Evolutionary conservation across 1,140 invertebrate species (phyloP).

Genomic region (Leptinotarsa defecta): DNA sequence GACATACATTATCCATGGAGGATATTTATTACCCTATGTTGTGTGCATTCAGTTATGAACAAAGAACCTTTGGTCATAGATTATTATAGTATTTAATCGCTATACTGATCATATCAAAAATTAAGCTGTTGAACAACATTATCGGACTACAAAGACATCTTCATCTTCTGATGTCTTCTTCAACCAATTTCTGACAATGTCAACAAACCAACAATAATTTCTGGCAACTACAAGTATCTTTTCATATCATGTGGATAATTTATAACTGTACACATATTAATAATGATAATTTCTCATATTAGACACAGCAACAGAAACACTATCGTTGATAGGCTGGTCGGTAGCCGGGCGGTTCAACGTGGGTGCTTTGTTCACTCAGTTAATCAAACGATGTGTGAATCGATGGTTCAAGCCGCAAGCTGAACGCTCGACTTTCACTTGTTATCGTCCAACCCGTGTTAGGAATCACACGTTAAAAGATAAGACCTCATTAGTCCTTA

Average conservation of each 20-base stretch:
- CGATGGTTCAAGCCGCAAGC: too few relatives aligned
- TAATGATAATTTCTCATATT: neutral
- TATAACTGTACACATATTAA: neutral
- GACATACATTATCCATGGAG: neutral
- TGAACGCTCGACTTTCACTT: too few relatives aligned
- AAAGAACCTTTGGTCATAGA: neutral
- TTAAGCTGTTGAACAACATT: neutral
- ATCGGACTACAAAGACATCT: neutral
- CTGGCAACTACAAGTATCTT: neutral
- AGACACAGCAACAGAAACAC: neutral
- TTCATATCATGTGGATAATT: neutral
- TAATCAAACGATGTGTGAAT: too few relatives aligned
- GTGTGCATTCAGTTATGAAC: neutral
- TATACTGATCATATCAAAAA: neutral
- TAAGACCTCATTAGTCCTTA: too few relatives aligned
- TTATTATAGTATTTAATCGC: neutral
- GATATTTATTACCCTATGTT: neutral
- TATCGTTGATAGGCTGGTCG: neutral
- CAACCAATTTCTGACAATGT: neutral
- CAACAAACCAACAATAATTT: neutral
- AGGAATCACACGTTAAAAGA: too few relatives aligned
- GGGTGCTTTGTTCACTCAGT: too few relatives aligned
- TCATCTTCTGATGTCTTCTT: neutral
- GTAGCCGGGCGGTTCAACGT: too few relatives aligned
- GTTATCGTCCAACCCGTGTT: too few relatives aligned